These are phyloP conservation scores for Geotrypetes seraphini DNA, from an alignment of 2,797 vertebrate genomes.

Conservation along the genomic window DNA sequence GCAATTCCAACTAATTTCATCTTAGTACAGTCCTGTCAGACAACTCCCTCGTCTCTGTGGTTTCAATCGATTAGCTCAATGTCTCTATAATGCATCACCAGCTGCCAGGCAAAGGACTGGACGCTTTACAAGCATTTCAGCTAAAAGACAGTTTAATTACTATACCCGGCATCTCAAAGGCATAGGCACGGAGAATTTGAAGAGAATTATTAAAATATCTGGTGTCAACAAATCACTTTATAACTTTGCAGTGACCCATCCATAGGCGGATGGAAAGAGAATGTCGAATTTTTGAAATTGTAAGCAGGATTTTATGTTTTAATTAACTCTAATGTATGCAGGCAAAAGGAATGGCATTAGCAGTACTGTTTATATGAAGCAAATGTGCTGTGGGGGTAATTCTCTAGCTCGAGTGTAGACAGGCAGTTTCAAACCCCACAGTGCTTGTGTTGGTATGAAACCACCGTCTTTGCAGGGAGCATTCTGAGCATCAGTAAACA, in stretches of 20 bases:
- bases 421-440: slow-evolving; percentile 14
- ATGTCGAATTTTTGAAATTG: slow-evolving; percentile 36
- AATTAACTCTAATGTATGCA: slow-evolving; percentile 37
- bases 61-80: slow-evolving; percentile 89
- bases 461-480: no score
- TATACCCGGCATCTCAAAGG: slow-evolving; percentile 68
- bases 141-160: slow-evolving; percentile 83
- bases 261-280: slow-evolving; percentile 40
- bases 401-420: slow-evolving; percentile 15
- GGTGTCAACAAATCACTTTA: slow-evolving; percentile 55
- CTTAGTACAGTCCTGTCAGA: slow-evolving; percentile 79
- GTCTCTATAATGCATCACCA: slow-evolving; percentile 88
- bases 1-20: slow-evolving; percentile 81
- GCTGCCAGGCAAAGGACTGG: slow-evolving; percentile 74
- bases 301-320: slow-evolving; percentile 28
- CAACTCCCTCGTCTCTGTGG: slow-evolving; percentile 78
- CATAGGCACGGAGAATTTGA: slow-evolving; percentile 50
- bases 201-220: slow-evolving; percentile 63
- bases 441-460: slow-evolving; percentile 8
- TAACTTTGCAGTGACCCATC: slow-evolving; percentile 45
- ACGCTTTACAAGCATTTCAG: slow-evolving; percentile 63
- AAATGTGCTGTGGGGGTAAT: slow-evolving; percentile 13
- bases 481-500: slow-evolving; percentile 9
- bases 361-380: slow-evolving; percentile 23
- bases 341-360: slow-evolving; percentile 26